Conservation (phyloP, 2,113 vertebrate genomes). For the Benitochromis conjunctus region DNA sequence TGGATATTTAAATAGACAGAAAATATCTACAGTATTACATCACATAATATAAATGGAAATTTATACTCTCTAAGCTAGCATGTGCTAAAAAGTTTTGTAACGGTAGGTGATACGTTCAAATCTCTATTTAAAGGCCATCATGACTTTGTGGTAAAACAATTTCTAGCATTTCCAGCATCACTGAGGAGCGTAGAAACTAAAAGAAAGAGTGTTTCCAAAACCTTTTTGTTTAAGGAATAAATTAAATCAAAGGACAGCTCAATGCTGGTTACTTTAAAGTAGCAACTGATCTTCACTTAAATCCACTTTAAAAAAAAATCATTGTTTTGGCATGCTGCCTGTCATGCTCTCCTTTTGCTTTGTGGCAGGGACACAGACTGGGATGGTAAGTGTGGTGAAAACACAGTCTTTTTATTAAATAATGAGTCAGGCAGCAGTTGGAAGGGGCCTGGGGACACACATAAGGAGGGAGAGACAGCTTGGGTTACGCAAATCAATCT, state of each 20-base stretch:
- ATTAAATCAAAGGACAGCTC: neutral
- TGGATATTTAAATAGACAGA: neutral
- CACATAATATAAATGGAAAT: neutral
- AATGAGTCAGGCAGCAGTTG: slow-evolving; percentile 63
- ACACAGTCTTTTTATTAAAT: slow-evolving; percentile 28
- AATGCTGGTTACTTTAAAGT: neutral
- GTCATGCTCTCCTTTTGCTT: neutral
- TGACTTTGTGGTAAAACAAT: neutral
- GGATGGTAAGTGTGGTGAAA: slow-evolving; percentile 22
- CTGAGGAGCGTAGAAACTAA: neutral
- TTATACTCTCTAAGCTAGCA: neutral
- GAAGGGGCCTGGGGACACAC: slow-evolving; percentile 36
- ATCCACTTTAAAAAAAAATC: neutral
- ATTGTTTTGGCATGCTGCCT: slow-evolving; percentile 9
- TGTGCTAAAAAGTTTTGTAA: neutral
- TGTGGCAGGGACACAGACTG: slow-evolving; percentile 8
- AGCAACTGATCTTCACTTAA: neutral
- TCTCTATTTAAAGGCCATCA: neutral
- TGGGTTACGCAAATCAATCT: slow-evolving; percentile 46
- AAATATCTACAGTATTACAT: neutral
- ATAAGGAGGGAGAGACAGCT: slow-evolving; percentile 31
- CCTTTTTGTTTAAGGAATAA: neutral
- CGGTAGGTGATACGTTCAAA: neutral
- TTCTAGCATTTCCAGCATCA: neutral
- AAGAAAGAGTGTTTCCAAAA: neutral